Evolutionary conservation across 2,888 invertebrate genomes (phyloP), one percentile per base, ranked within the genome.

Genomic region (Calameuta filiformis): DNA sequence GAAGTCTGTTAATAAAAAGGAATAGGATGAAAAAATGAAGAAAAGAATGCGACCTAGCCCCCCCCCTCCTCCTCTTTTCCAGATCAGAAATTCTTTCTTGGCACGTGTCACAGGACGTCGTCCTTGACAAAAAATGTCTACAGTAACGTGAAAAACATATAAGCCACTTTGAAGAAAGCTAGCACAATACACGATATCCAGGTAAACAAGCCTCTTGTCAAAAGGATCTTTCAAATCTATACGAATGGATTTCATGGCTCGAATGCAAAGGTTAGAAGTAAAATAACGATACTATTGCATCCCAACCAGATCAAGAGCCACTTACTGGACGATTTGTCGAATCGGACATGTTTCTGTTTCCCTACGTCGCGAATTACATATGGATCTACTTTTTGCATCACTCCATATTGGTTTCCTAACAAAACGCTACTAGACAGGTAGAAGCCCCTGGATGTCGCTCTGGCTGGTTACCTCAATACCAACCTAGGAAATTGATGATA

Each of bases 1-100:
- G 56, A 73, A 68, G 76, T 73, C 23, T 40, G 23, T 34, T 73
- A 73, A 35, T 6, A 11, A 68, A 30, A 71, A 78, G 31, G 73
- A 68, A 73, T 30, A 37, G n/a, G 30, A 69, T 37, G 34, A 68
- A 12, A 73, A 37, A 33, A 12, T 9, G 31, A 73, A 15, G 30
- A 31, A 3, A 56, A 40, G 68, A 73, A 73, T 35, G 23, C 73
- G 35, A 56, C 40, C 35, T 35, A n/a, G n/a, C 34, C 37, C 37
- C 56, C 68, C 40, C 69, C n/a, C n/a, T n/a, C n/a, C n/a, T n/a
- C n/a, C n/a, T n/a, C n/a, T 35, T 11, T 74, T 68, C 33, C 56
- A 11, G 69, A 56, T 56, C 31, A n/a, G 33, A 37, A 73, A 76
- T 76, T 23, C 69, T 56, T 56, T 56, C 56, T 56, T 23, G 56